A percentile compares a stretch with the other conserved stretches of the same genome.
Evolutionary conservation across 2,888 invertebrate species (phyloP).

Genomic region (Hyppa rectilinea): DNA sequence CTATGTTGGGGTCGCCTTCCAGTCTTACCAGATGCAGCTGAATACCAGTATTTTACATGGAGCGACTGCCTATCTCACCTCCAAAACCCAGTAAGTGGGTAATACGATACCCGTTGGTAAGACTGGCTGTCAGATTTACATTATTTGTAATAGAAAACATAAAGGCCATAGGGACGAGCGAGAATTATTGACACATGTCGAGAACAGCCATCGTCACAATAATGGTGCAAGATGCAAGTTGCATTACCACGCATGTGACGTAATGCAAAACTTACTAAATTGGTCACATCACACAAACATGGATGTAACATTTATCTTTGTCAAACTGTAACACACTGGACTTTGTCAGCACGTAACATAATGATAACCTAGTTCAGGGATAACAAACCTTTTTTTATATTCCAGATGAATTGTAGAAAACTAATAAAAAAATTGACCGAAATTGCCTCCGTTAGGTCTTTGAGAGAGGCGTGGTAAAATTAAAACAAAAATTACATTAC

Average conservation of each 20-base stretch:
- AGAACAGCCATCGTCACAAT: not conserved
- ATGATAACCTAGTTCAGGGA: conserved; percentile 45
- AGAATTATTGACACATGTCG: conserved; percentile 31
- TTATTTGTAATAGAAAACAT: conserved; percentile 25
- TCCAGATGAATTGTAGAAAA: not conserved
- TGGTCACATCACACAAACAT: conserved; percentile 22
- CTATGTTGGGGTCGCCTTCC: too few species aligned
- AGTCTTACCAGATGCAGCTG: too few species aligned
- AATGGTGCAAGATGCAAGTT: conserved; percentile 24
- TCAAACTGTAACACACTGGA: conserved; percentile 57
- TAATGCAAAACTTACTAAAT: conserved; percentile 40
- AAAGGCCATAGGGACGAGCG: conserved; percentile 24
- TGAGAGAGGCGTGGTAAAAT: not conserved
- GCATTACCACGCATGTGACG: conserved; percentile 17
- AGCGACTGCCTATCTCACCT: too few species aligned
- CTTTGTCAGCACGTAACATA: conserved; percentile 44
- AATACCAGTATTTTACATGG: too few species aligned
- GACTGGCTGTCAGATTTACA: too few species aligned
- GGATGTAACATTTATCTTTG: conserved; percentile 56
- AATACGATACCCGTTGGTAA: too few species aligned
- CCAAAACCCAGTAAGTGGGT: too few species aligned
- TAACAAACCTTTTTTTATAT: conserved; percentile 9
- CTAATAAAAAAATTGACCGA: too few species aligned
- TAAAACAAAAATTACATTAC: not conserved
- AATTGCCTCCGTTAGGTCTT: not conserved